Evolutionary conservation across 2,113 vertebrate species (phyloP), one percentile per base, ranked within the genome.

Genomic region (Rhabdomys dilectus): DNA sequence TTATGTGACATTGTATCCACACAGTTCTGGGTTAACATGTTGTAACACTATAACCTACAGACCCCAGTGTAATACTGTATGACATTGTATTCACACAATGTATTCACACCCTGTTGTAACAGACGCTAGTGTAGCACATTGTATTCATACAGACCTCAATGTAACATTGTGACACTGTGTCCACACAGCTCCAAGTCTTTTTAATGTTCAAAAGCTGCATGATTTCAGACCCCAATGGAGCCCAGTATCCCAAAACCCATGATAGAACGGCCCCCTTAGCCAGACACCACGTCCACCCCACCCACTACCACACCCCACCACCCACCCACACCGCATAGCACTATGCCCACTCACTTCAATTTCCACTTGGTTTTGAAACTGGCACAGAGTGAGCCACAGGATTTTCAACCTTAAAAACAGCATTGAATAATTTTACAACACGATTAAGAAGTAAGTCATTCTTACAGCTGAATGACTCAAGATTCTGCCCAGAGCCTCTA

Each of bases 381-480:
- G 99, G 98, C 99, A 99, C 93, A 99, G 99, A 0, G 99, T 99
- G 80, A 99, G 99, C 99, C 99, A 99, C 91, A 99, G 98, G 96
- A 99, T 99, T 97, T 99, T 97, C 98, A 99, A 98, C 98, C 99
- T 99, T 97, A 24, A 97, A 84, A 45, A 87, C 84, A 9, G 22
- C 97, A 62, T n/a, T 88, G 39, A 45, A 53, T 7, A 95, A 82
- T 31, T 66, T 39, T 8, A 80, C 5, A 26, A 19, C 12, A 1
- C 3, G 13, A 89, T 87, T 48, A 89, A 19, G n/a, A 39, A 16
- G 48, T 5, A 19, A 36, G 39, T 16, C 2, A 19, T 24, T 42
- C n/a, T 36, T 24, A 0, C 8, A 51, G 12, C 39, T 56, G 6
- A 56, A 62, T 15, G 0, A 72, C 34, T 86, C 24, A 3, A 31